Percentiles rank a stretch among this genome's conserved stretches.
Evolutionary conservation across 2,113 vertebrate genomes (phyloP).

Genomic region (Prunella himalayana): DNA sequence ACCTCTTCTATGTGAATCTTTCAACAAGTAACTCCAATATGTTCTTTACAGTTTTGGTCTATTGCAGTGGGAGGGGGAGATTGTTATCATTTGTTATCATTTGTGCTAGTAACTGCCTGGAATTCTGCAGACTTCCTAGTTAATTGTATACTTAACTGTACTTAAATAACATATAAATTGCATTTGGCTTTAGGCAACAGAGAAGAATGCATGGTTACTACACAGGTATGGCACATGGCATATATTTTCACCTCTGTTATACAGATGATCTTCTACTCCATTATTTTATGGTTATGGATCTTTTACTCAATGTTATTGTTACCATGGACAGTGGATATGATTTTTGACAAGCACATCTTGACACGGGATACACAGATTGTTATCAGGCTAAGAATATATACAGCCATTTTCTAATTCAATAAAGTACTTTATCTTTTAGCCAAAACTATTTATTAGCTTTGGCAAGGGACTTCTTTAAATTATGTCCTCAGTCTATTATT

Average conservation of each 20-base stretch:
- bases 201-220: neutral
- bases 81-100: neutral
- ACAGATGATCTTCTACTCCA: neutral
- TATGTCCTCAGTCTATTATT: neutral
- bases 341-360: rapidly evolving
- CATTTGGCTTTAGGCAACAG: neutral
- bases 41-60: neutral
- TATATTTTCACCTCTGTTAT: neutral
- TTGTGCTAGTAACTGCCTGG: neutral
- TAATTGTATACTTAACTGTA: neutral
- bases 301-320: neutral
- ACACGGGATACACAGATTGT: neutral
- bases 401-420: neutral
- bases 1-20: neutral
- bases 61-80: neutral
- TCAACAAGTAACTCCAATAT: neutral
- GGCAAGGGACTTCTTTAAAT: neutral
- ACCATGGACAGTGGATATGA: neutral
- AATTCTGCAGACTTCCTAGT: neutral
- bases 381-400: neutral
- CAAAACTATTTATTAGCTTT: neutral
- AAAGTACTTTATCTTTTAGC: neutral
- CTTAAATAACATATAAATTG: neutral
- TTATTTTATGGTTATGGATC: neutral
- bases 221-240: neutral